Conservation (phyloP, 2,888 invertebrate genomes). For the Euclidia mi region DNA sequence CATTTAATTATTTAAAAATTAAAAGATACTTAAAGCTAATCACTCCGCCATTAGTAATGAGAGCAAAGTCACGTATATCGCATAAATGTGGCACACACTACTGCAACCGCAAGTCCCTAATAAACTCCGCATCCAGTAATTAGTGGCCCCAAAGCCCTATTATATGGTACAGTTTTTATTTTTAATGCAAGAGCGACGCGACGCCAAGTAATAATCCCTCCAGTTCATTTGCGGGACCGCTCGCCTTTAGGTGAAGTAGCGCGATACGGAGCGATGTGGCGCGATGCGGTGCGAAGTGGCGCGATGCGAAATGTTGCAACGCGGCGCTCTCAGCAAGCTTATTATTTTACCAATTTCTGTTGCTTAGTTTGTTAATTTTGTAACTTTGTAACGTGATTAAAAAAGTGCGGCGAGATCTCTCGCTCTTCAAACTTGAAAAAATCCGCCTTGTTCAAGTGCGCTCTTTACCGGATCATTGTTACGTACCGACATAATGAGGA, state of each 20-base stretch:
- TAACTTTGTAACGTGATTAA: constrained; percentile 41
- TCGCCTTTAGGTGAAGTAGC: no score
- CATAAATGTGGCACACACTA: no score
- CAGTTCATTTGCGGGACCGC: background rate
- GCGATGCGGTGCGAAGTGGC: background rate
- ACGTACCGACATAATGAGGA: constrained; percentile 22
- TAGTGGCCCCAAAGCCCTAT: no score
- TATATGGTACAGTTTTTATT: no score
- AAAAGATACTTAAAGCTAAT: no score
- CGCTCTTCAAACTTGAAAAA: constrained; percentile 16
- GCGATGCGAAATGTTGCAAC: background rate
- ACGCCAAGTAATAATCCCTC: constrained; percentile 1
- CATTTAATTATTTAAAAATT: no score
- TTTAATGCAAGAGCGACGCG: no score
- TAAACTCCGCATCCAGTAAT: no score
- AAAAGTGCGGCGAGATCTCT: constrained; percentile 14
- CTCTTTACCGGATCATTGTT: constrained; percentile 19
- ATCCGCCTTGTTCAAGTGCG: constrained; percentile 9
- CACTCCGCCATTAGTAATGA: no score
- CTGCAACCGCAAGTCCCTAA: no score
- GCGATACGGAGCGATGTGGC: no score
- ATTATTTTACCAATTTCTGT: constrained; percentile 37
- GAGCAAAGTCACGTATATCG: no score
- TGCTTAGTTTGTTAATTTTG: constrained; percentile 32
- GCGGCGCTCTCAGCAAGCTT: constrained; percentile 12